Conservation (phyloP, 2,797 vertebrate genomes). For the Rhyacichthys aspro region DNA sequence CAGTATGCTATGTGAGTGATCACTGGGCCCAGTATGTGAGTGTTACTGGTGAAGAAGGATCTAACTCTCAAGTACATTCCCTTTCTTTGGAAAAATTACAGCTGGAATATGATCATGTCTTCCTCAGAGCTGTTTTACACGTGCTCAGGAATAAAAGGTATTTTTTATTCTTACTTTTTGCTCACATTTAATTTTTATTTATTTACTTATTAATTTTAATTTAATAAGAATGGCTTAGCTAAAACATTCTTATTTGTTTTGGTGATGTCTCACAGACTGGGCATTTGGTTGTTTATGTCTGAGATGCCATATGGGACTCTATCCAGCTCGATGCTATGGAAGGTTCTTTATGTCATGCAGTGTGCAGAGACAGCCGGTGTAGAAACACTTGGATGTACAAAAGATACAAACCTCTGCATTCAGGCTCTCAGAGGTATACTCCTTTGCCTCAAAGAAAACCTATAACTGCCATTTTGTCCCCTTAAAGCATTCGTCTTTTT, state of each 20-base stretch:
- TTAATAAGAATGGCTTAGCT: no score
- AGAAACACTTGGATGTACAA: conserved; percentile 72
- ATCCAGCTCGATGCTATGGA: conserved; percentile 94
- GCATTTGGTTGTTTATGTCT: conserved; percentile 98
- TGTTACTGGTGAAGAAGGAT: conserved; percentile 62
- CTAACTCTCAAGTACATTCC: conserved; percentile 69
- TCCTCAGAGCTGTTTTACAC: conserved; percentile 91
- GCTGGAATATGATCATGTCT: conserved; percentile 94
- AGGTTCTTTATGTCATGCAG: conserved; percentile 95
- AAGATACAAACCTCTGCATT: conserved; percentile 81
- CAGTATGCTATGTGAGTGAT: conserved; percentile 93
- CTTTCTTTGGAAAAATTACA: conserved; percentile 92
- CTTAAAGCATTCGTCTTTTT: background rate
- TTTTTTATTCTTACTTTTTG: background rate
- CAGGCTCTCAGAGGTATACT: conserved; percentile 85
- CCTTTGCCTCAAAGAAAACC: background rate
- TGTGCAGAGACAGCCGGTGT: conserved; percentile 83
- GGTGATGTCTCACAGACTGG: conserved; percentile 80
- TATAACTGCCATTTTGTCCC: background rate
- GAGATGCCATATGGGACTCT: conserved; percentile 97
- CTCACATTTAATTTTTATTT: no score
- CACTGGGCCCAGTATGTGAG: conserved; percentile 93
- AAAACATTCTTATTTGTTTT: background rate
- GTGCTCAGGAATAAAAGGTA: conserved; percentile 97
- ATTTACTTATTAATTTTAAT: no score